Percentiles rank a stretch among this genome's conserved stretches.
Evolutionary conservation across 1,140 invertebrate species (phyloP).

Genomic region (Bombus consobrinus): DNA sequence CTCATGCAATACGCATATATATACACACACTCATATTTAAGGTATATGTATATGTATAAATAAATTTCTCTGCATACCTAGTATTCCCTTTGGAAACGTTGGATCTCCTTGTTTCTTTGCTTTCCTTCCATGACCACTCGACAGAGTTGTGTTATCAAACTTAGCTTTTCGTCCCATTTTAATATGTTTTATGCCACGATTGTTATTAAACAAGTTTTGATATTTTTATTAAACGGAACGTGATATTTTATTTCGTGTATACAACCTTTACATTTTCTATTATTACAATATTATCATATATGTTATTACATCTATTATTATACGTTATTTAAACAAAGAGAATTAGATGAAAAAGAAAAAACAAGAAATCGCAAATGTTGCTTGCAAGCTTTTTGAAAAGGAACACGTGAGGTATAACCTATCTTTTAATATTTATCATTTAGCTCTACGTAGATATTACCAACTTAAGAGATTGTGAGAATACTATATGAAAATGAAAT

Average conservation of each 20-base stretch:
- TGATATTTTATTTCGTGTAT: not conserved
- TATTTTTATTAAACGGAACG: not conserved
- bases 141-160: conserved; percentile 87
- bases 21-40: no score
- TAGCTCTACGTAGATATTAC: not conserved
- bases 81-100: conserved; percentile 85
- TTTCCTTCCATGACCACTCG: conserved; percentile 92
- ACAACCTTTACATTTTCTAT: not conserved
- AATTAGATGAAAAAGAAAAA: not conserved
- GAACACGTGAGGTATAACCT: conserved; percentile 36
- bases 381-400: not conserved
- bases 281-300: not conserved
- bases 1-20: not conserved
- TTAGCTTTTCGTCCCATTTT: conserved; percentile 94
- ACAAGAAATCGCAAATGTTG: not conserved
- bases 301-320: not conserved
- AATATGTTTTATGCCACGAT: not conserved
- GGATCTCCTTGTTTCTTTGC: conserved; percentile 92
- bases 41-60: not conserved
- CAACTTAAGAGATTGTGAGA: not conserved
- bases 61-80: conserved; percentile 76
- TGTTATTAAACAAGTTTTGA: not conserved
- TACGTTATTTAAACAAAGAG: not conserved
- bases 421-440: not conserved
- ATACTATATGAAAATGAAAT: not conserved